These are phyloP conservation scores for Sturmia bella DNA, from an alignment of 2,888 invertebrate genomes.

Conservation along the genomic window DNA sequence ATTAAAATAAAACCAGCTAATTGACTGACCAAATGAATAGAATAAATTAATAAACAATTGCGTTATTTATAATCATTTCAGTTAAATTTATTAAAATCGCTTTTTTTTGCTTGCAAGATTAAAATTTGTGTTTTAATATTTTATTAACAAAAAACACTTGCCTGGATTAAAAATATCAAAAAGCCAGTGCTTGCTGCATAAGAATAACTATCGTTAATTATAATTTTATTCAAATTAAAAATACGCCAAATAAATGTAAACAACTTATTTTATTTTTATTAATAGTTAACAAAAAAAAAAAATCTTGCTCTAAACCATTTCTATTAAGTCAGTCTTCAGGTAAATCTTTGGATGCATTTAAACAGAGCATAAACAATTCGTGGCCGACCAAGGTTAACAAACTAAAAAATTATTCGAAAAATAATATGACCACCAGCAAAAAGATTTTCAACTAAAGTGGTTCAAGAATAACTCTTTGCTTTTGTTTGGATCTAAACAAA, in stretches of 20 bases:
- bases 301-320: neutral
- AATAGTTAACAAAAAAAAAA: neutral
- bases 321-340: slow-evolving; percentile 4
- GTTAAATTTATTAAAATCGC: neutral
- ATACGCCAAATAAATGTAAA: slow-evolving; percentile 21
- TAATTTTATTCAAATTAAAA: slow-evolving; percentile 1
- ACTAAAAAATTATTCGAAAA: slow-evolving; percentile 20
- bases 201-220: slow-evolving; percentile 6
- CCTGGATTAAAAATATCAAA: slow-evolving; percentile 5
- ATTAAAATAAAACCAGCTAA: slow-evolving; percentile 17
- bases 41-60: slow-evolving; percentile 31
- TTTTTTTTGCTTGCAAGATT: slow-evolving; percentile 42
- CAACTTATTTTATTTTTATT: slow-evolving; percentile 21
- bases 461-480: slow-evolving; percentile 59
- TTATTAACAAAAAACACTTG: slow-evolving; percentile 26
- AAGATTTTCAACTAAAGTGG: slow-evolving; percentile 43
- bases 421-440: neutral
- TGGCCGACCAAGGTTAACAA: slow-evolving; percentile 62
- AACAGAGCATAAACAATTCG: slow-evolving; percentile 64
- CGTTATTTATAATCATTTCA: slow-evolving; percentile 10
- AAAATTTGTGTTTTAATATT: slow-evolving; percentile 54
- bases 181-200: slow-evolving; percentile 42
- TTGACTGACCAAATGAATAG: slow-evolving; percentile 16
- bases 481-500: slow-evolving; percentile 11
- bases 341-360: slow-evolving; percentile 42